Evolutionary conservation across 2,113 vertebrate species (phyloP).

Genomic region (Papio anubis): DNA sequence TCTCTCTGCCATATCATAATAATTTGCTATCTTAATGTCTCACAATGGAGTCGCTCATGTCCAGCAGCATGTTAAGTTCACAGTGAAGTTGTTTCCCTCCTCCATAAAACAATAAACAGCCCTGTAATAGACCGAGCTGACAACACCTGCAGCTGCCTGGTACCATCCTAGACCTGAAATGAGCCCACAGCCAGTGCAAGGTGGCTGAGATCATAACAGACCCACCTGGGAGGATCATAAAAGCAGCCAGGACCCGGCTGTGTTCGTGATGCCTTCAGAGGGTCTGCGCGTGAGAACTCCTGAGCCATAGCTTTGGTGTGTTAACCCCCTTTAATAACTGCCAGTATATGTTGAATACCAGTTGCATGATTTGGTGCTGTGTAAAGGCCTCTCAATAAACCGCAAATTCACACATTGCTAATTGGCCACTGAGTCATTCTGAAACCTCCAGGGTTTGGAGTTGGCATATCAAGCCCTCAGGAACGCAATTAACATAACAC

Average conservation of each 20-base stretch:
- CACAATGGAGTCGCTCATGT: not conserved
- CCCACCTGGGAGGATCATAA: not conserved
- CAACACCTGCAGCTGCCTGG: not conserved
- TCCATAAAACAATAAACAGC: not conserved
- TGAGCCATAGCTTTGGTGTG: not conserved
- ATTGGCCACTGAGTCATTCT: too few species aligned
- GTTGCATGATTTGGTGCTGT: too few species aligned
- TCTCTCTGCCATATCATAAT: not conserved
- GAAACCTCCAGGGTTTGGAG: too few species aligned
- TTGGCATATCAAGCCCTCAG: too few species aligned
- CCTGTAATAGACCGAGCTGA: not conserved
- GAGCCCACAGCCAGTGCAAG: not conserved
- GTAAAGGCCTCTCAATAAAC: too few species aligned
- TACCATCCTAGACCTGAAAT: not conserved
- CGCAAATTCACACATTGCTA: too few species aligned
- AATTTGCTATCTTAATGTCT: not conserved
- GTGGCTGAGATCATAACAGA: not conserved
- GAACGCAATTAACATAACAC: not conserved
- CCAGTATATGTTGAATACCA: too few species aligned
- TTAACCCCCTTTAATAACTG: too few species aligned
- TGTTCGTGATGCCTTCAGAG: not conserved
- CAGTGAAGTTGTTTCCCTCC: not conserved
- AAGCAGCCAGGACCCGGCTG: not conserved
- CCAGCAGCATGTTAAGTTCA: not conserved
- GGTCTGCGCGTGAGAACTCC: not conserved